Base-by-base conservation (phyloP, 2,888 invertebrate species). In the Erynnis tages region DNA sequence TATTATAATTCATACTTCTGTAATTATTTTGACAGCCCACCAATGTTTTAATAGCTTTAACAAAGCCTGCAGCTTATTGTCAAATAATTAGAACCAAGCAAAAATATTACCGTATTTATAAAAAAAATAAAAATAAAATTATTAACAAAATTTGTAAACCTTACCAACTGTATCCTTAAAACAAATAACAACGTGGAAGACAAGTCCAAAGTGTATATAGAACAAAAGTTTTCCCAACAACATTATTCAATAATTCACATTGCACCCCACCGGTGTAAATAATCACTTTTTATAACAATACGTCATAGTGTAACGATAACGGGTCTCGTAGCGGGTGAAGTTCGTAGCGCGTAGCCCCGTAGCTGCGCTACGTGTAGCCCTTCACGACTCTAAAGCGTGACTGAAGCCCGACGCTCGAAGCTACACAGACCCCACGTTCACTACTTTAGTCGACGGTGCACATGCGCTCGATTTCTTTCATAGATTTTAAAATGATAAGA, bases 121-220 rank as follows among this genome's bases (percentile, higher is more conserved):
- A n/a, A n/a, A n/a, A n/a, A n/a, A n/a, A n/a, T n/a, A n/a, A n/a
- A n/a, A n/a, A n/a, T n/a, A 5, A 21, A 21, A 21, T 3, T 5
- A 21, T 21, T 21, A 21, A 5, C 2, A 27, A 8, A 5, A 6
- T 8, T 38, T 35, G 4, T 21, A 41, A 46, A 37, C 64, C 89
- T 86, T 80, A 87, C 88, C 89, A 55, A 82, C 78, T 59, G 78
- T 74, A 73, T 89, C 88, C 78, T 88, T 87, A 79, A 87, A 87
- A 76, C 89, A 88, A 78, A 88, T 89, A 77, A 86, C 89, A 76
- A 85, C 80, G 69, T 88, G 87, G 81, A 89, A 88, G 84, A 88
- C 86, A 67, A 89, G 88, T 87, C 88, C 89, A 63, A 89, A 88
- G 65, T 88, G 82, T 80, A 85, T 69, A 73, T 80, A 89, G 76